Evolutionary conservation across 2,797 vertebrate species (phyloP).

Genomic region (Argentina silus): DNA sequence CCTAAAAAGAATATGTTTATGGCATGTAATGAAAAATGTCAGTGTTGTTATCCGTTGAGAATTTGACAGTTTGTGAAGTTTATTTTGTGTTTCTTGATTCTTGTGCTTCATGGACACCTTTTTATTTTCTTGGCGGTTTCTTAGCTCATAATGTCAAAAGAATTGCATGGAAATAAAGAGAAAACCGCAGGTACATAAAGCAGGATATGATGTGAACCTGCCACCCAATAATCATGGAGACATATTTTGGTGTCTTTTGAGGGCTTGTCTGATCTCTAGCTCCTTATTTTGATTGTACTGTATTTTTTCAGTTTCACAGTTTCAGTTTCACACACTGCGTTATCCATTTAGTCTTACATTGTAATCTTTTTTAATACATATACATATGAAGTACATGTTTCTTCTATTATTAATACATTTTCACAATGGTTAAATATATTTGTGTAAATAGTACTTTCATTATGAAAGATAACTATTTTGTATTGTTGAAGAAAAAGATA

Average conservation of each 20-base stretch:
- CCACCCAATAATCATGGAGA: slow-evolving; percentile 56
- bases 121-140: slow-evolving; percentile 61
- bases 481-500: slow-evolving; percentile 95
- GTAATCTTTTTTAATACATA: slow-evolving; percentile 73
- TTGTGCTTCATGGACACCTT: slow-evolving; percentile 73
- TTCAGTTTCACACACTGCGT: slow-evolving; percentile 65
- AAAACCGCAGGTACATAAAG: slow-evolving; percentile 69
- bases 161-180: slow-evolving; percentile 76
- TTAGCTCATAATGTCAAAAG: slow-evolving; percentile 73
- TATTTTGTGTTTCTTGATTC: slow-evolving; percentile 66
- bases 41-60: slow-evolving; percentile 74
- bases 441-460: slow-evolving; percentile 99
- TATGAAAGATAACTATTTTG: slow-evolving; percentile 99
- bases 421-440: slow-evolving; percentile 80
- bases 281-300: slow-evolving; percentile 66
- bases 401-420: slow-evolving; percentile 78
- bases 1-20: slow-evolving; percentile 66
- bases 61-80: slow-evolving; percentile 72
- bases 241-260: slow-evolving; percentile 55
- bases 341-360: slow-evolving; percentile 70
- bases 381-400: slow-evolving; percentile 69
- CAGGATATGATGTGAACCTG: slow-evolving; percentile 63
- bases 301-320: slow-evolving; percentile 57
- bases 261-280: slow-evolving; percentile 61
- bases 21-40: slow-evolving; percentile 76